Evolutionary conservation across 2,797 vertebrate genomes (phyloP).

Genomic region (Lagorchestes hirsutus): DNA sequence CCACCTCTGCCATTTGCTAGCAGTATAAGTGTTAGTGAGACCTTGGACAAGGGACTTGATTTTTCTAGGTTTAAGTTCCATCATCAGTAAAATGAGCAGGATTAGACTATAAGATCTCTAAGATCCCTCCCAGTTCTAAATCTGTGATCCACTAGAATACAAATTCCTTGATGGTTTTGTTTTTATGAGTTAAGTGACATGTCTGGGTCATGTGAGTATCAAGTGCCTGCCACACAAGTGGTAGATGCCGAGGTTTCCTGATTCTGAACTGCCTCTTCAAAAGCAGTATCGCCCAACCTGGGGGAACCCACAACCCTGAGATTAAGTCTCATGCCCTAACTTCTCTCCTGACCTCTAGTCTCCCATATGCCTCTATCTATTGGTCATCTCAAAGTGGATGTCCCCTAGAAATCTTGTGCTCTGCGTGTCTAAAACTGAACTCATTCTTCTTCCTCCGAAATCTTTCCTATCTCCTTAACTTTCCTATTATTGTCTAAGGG

Average conservation of each 20-base stretch:
- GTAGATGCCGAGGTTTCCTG: background rate
- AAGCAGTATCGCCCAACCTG: background rate
- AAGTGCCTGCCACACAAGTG: too few species aligned
- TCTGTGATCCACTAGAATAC: too few species aligned
- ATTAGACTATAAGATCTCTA: too few species aligned
- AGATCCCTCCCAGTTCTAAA: too few species aligned
- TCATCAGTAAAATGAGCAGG: too few species aligned
- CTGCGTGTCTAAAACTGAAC: background rate
- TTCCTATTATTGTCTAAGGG: background rate
- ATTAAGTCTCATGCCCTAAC: background rate
- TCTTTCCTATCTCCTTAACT: background rate
- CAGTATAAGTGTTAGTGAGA: too few species aligned
- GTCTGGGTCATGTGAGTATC: too few species aligned
- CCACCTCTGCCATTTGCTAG: too few species aligned
- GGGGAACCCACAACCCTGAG: background rate
- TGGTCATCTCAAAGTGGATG: background rate
- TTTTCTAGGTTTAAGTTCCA: too few species aligned
- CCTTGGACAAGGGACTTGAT: too few species aligned
- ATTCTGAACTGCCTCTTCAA: background rate
- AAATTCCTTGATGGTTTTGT: too few species aligned
- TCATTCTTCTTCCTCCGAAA: background rate
- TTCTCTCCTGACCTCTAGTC: background rate
- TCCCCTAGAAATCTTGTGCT: background rate
- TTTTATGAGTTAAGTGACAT: too few species aligned
- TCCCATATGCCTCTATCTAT: background rate